A percentile compares a stretch with the other conserved stretches of the same genome.
Conservation (phyloP, 2,888 invertebrate genomes). For the Andrena praecox region DNA sequence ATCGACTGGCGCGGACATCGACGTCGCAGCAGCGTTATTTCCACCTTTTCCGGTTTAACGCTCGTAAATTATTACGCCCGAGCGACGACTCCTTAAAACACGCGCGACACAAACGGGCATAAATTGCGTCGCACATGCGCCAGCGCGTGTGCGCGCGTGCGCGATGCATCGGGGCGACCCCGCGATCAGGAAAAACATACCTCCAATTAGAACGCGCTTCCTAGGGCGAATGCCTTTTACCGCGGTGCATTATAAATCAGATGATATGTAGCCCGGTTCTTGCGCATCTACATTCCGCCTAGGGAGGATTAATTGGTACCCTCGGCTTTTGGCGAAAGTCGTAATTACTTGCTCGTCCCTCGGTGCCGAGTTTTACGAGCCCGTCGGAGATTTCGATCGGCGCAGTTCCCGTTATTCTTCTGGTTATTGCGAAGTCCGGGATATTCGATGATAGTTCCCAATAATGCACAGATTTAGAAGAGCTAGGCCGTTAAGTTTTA, state of each 20-base stretch:
- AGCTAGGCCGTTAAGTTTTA: no score
- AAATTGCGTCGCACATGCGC: slow-evolving; percentile 50
- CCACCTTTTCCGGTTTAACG: slow-evolving; percentile 60
- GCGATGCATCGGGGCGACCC: slow-evolving; percentile 52
- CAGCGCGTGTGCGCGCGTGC: slow-evolving; percentile 19
- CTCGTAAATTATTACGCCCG: slow-evolving; percentile 58
- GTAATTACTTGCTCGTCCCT: slow-evolving; percentile 44
- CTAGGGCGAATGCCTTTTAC: slow-evolving; percentile 62
- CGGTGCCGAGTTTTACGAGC: not conserved
- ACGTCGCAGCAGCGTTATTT: slow-evolving; percentile 41
- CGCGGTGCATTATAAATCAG: slow-evolving; percentile 61
- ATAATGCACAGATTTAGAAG: no score
- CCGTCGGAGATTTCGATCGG: no score
- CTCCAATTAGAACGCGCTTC: slow-evolving; percentile 65
- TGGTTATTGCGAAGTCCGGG: no score
- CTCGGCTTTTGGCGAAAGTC: slow-evolving; percentile 58
- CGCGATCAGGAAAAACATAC: slow-evolving; percentile 63
- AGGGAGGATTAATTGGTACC: slow-evolving; percentile 59
- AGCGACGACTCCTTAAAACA: slow-evolving; percentile 53
- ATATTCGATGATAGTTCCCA: no score
- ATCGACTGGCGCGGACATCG: slow-evolving; percentile 47
- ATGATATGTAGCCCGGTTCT: slow-evolving; percentile 58
- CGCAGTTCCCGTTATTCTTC: not conserved
- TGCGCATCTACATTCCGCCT: slow-evolving; percentile 47
- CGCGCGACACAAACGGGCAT: slow-evolving; percentile 49